Conservation (phyloP, 1,140 invertebrate genomes). For the Bombus turneri region DNA sequence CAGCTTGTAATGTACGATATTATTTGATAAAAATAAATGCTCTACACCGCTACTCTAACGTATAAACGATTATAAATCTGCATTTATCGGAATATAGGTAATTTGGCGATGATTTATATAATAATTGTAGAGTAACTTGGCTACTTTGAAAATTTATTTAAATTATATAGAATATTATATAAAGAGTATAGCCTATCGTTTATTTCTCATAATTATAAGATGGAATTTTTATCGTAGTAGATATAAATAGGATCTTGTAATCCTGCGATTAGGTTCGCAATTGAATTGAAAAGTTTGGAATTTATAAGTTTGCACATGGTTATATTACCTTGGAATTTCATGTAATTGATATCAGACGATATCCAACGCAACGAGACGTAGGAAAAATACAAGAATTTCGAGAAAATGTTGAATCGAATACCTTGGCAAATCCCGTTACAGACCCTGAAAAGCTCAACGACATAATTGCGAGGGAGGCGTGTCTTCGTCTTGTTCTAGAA, state of each 20-base stretch:
- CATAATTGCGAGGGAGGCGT: slow-evolving; percentile 69
- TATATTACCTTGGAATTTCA: accelerated
- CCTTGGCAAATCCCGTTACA: slow-evolving; percentile 22
- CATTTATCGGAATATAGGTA: background rate
- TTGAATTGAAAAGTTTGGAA: too few species aligned
- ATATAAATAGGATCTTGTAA: too few species aligned
- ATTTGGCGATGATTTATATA: background rate
- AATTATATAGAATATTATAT: too few species aligned
- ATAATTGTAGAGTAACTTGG: background rate
- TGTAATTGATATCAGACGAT: background rate
- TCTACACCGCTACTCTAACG: background rate
- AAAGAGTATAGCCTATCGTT: accelerated
- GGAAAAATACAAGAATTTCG: background rate
- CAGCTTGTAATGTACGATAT: background rate
- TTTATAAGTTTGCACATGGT: too few species aligned
- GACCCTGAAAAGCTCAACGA: slow-evolving; percentile 50
- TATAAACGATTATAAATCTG: background rate
- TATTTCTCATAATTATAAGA: too few species aligned
- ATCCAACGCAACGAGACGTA: background rate
- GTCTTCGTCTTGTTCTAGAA: slow-evolving; percentile 73
- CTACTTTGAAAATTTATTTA: background rate
- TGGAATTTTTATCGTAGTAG: too few species aligned
- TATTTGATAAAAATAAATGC: background rate
- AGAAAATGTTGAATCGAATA: slow-evolving; percentile 14
- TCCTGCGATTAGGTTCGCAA: too few species aligned